phyloP scores from a whole-genome alignment of 2,888 invertebrate genomes.

The Diplolepis rosae region DNA sequence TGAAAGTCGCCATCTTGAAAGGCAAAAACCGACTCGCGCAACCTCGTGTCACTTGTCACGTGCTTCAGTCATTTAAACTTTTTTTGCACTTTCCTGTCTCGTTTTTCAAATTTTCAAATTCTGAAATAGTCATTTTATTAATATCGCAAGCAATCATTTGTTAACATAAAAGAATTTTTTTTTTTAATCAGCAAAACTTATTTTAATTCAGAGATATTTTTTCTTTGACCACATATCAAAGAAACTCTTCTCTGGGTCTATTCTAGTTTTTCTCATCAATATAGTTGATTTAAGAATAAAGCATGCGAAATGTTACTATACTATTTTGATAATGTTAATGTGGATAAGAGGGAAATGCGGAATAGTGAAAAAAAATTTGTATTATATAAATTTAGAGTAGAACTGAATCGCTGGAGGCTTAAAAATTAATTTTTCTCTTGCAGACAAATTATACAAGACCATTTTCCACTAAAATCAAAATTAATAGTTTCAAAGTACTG shows the following conservation, averaged over 20 bases:
- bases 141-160: too few relatives aligned
- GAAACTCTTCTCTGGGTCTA: too few relatives aligned
- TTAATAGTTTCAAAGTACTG: background rate
- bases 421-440: background rate
- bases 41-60: constrained; percentile 47
- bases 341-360: background rate
- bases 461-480: background rate
- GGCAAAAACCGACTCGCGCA: constrained; percentile 46
- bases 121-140: too few relatives aligned
- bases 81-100: constrained; percentile 30
- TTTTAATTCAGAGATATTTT: too few relatives aligned
- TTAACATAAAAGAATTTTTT: too few relatives aligned
- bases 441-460: background rate
- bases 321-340: background rate
- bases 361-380: background rate
- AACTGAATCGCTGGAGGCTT: constrained; percentile 12
- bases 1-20: constrained; percentile 56
- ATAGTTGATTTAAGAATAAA: too few relatives aligned
- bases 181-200: too few relatives aligned
- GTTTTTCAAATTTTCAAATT: background rate
- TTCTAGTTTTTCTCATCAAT: too few relatives aligned
- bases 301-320: background rate
- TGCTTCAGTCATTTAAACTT: constrained; percentile 32
- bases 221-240: too few relatives aligned
- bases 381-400: background rate